Evolutionary conservation across 2,888 invertebrate species (phyloP), one percentile per base, ranked within the genome.

Genomic region (Tridacna crocea): DNA sequence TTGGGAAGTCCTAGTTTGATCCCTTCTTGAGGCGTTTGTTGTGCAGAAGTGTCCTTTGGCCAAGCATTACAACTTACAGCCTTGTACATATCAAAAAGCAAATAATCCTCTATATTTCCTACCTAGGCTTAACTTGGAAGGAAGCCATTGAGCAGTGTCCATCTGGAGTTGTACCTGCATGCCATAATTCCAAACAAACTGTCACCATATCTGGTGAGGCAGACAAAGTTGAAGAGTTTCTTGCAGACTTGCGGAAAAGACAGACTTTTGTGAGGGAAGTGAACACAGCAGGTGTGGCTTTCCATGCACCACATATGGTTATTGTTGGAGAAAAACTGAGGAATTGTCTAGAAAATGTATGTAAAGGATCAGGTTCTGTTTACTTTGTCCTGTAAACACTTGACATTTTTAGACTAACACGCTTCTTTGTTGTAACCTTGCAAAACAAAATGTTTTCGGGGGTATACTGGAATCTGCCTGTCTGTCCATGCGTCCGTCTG

Each of bases 201-300:
- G 98, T 99, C 13, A 98, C 99, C n/a, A 95, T 99, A 87, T 99
- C 99, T 10, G 99, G 99, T 0, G 97, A 98, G 0, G 96, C 96
- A 55, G 96, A 92, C 0, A 84, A 83, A 4, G 91, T 94, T 15
- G 73, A 87, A 4, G 70, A 87, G 24, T 94, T 94, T 88, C 93
- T 94, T 6, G 81, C 85, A 22, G 82, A 93, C 75, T 88, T 94
- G 46, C 91, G 93, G 79, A 88, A 85, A 6, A 90, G 92, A 82
- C 91, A 91, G 10, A 85, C 93, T 6, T 94, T 94, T 90, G 93
- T 93, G 8, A 90, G 91, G 75, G 93, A 93, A 78, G 94, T 94
- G 8, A 90, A 92, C 65, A 92, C 92, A 77, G 92, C 92, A 22
- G 93, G 93, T 15, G 93, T 94, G 0, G 94, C 94, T 12, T 94